Percentiles rank a stretch among this genome's conserved stretches.
Evolutionary conservation across 2,113 vertebrate genomes (phyloP).

Genomic region (Forbesichthys agassizii): DNA sequence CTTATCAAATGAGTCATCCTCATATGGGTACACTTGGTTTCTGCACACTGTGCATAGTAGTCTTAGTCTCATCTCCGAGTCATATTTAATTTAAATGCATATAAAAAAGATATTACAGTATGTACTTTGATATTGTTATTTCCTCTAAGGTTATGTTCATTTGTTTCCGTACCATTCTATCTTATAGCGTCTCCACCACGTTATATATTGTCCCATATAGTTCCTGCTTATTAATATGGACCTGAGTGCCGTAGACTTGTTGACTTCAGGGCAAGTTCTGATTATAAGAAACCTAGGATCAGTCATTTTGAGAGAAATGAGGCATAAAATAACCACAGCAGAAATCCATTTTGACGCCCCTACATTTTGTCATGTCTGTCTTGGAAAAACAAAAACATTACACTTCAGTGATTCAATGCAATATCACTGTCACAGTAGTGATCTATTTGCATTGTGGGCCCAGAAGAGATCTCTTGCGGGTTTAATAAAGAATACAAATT

Average conservation of each 20-base stretch:
- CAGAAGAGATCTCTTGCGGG: too few relatives aligned
- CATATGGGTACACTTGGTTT: neutral
- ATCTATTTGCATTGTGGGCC: too few relatives aligned
- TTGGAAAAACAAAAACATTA: too few relatives aligned
- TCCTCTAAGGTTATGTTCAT: conserved; percentile 4
- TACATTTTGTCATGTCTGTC: too few relatives aligned
- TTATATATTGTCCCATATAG: conserved; percentile 38
- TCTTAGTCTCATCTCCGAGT: neutral
- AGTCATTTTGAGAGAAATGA: conserved; percentile 5
- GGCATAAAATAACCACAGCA: neutral
- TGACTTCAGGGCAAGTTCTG: conserved; percentile 38
- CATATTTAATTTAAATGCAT: neutral
- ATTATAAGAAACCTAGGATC: conserved; percentile 45
- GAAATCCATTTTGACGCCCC: too few relatives aligned
- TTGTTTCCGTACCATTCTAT: conserved; percentile 35
- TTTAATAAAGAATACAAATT: too few relatives aligned
- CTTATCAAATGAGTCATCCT: too few relatives aligned
- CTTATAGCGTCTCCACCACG: conserved; percentile 25
- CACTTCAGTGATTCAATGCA: too few relatives aligned
- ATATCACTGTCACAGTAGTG: too few relatives aligned
- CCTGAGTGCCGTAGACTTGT: conserved; percentile 23
- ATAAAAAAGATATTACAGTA: conserved; percentile 26
- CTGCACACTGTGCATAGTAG: neutral
- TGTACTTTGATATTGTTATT: conserved; percentile 8
- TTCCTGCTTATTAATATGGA: conserved; percentile 61